These are phyloP conservation scores for Volucella zonaria DNA, from an alignment of 2,888 invertebrate genomes.

Conservation along the genomic window DNA sequence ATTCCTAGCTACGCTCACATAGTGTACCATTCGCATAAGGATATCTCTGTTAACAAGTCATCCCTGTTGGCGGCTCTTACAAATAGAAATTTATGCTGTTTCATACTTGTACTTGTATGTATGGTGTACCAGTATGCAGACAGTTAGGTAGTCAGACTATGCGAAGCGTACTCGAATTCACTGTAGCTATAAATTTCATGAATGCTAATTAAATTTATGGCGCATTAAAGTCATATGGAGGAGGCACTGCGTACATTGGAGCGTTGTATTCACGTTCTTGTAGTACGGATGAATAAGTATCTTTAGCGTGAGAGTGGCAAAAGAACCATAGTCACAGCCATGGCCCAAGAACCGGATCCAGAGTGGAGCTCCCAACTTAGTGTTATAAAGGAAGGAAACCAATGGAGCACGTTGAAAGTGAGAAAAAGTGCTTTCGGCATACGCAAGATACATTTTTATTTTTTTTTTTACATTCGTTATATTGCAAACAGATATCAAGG, in stretches of 20 bases:
- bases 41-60: conserved; percentile 59
- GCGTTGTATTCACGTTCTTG: conserved; percentile 8
- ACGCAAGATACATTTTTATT: conserved; percentile 15
- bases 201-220: conserved; percentile 72
- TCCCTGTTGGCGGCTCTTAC: conserved; percentile 28
- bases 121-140: too few relatives aligned
- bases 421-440: conserved; percentile 21
- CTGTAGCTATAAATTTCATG: conserved; percentile 66
- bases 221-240: conserved; percentile 66
- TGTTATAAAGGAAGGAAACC: conserved; percentile 8
- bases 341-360: background rate
- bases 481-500: background rate
- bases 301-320: conserved; percentile 1
- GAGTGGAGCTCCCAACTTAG: background rate
- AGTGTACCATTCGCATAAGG: conserved; percentile 32
- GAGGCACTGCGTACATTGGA: conserved; percentile 26
- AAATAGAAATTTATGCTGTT: conserved; percentile 62
- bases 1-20: background rate
- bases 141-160: conserved; percentile 19
- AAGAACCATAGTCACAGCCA: background rate
- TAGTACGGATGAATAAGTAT: conserved; percentile 49
- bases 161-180: conserved; percentile 29
- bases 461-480: conserved; percentile 24
- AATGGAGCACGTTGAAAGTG: conserved; percentile 8
- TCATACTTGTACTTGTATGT: too few relatives aligned